phyloP scores from a whole-genome alignment of 1,140 invertebrate genomes.

The Lepidurus arcticus region DNA sequence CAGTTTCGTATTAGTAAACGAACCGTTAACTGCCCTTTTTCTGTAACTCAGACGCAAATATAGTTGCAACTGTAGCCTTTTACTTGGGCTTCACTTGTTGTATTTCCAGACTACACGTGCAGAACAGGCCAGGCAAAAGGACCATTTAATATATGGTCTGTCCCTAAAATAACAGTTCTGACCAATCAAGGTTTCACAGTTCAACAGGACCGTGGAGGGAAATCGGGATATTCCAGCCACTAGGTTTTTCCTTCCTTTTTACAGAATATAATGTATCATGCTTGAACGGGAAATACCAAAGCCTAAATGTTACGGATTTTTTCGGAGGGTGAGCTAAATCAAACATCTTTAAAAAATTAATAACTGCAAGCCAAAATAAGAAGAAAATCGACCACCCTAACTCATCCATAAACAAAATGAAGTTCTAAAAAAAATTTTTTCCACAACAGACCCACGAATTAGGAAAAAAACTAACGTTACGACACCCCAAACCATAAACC shows the following conservation, averaged over 20 bases:
- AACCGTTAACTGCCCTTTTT: no score
- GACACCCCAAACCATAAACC: neutral
- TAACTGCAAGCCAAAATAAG: neutral
- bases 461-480: neutral
- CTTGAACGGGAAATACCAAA: conserved; percentile 16
- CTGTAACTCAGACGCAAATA: no score
- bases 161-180: conserved; percentile 6
- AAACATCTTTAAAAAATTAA: neutral
- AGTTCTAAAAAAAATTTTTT: conserved; percentile 13
- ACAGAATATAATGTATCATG: neutral
- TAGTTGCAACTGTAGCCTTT: neutral
- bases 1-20: no score
- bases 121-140: conserved; percentile 21
- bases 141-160: neutral
- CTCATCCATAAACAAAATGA: conserved; percentile 1
- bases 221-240: neutral
- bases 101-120: conserved; percentile 18
- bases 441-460: conserved; percentile 2
- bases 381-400: neutral
- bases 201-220: neutral
- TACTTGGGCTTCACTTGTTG: neutral
- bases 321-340: neutral
- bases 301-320: conserved; percentile 6
- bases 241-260: conserved; percentile 9
- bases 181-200: neutral